phyloP scores from a whole-genome alignment of 1,140 invertebrate genomes.

The Ceratina calcarata region DNA sequence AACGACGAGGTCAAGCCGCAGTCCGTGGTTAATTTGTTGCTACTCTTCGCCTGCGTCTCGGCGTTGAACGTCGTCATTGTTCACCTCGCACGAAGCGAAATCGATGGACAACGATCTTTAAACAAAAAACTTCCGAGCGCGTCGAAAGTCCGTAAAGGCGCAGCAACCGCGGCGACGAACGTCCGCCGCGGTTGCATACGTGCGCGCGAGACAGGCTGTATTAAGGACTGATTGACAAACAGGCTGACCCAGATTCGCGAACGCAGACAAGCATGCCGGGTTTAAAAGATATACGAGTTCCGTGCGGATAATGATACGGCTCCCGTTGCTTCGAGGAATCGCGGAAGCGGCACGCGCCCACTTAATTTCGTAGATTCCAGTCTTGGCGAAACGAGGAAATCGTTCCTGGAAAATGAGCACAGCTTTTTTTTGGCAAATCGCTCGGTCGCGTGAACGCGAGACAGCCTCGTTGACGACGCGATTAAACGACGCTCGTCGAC shows the following conservation, averaged over 20 bases:
- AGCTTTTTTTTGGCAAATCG: conserved; percentile 52
- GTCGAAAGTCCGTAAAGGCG: conserved; percentile 10
- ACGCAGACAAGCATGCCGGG: conserved; percentile 44
- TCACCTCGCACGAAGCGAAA: conserved; percentile 25
- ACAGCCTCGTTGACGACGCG: conserved; percentile 14
- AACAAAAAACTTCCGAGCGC: conserved; percentile 30
- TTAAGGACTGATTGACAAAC: conserved; percentile 66
- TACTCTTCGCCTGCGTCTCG: conserved; percentile 69
- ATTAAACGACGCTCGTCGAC: conserved; percentile 29
- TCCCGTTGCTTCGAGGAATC: background rate
- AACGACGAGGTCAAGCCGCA: conserved; percentile 69
- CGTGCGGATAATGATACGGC: conserved; percentile 60
- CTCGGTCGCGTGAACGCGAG: conserved; percentile 51
- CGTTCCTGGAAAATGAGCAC: conserved; percentile 40
- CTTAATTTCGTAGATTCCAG: conserved; percentile 49
- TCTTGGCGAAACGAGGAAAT: background rate
- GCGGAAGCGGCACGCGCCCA: conserved; percentile 52
- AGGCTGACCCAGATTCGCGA: conserved; percentile 62
- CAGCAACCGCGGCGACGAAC: no score
- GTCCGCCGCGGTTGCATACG: no score
- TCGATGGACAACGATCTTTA: background rate
- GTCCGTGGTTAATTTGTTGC: conserved; percentile 73
- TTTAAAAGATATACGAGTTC: conserved; percentile 50
- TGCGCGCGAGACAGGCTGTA: conserved; percentile 38
- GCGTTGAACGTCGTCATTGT: conserved; percentile 37